Conservation (phyloP, 2,888 invertebrate genomes). For the Diploptera punctata region DNA sequence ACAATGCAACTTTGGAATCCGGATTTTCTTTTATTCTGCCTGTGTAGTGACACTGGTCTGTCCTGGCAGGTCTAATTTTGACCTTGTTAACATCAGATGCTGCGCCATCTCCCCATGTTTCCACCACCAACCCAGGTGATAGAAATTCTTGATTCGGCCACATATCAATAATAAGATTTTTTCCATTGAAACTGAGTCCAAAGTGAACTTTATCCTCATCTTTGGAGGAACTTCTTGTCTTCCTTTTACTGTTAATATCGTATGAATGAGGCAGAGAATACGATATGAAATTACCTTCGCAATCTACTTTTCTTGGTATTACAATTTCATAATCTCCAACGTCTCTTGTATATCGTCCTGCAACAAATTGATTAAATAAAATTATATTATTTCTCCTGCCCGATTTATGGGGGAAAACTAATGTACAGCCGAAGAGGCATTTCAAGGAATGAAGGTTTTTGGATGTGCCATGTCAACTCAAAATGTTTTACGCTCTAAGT, state of each 20-base stretch:
- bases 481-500: too few species aligned
- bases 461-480: too few species aligned
- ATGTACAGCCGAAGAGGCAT: too few species aligned
- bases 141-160: conserved; percentile 53
- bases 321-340: conserved; percentile 56
- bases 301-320: conserved; percentile 56
- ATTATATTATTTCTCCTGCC: too few species aligned
- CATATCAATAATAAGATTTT: conserved; percentile 54
- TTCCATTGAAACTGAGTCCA: conserved; percentile 51
- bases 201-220: conserved; percentile 52
- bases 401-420: too few species aligned
- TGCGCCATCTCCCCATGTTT: conserved; percentile 48
- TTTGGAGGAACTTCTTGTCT: neutral
- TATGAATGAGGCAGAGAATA: conserved; percentile 56
- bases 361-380: too few species aligned
- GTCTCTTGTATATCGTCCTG: conserved; percentile 58
- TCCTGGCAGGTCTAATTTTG: conserved; percentile 47
- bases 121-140: conserved; percentile 52
- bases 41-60: conserved; percentile 55
- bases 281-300: conserved; percentile 58
- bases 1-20: conserved; percentile 53
- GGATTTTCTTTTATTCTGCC: conserved; percentile 53
- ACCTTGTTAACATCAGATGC: conserved; percentile 39
- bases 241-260: neutral
- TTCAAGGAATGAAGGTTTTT: too few species aligned